Percentiles rank a stretch among this genome's conserved stretches.
Conservation (phyloP, 2,113 vertebrate genomes). For the Ploceus nigricollis region DNA sequence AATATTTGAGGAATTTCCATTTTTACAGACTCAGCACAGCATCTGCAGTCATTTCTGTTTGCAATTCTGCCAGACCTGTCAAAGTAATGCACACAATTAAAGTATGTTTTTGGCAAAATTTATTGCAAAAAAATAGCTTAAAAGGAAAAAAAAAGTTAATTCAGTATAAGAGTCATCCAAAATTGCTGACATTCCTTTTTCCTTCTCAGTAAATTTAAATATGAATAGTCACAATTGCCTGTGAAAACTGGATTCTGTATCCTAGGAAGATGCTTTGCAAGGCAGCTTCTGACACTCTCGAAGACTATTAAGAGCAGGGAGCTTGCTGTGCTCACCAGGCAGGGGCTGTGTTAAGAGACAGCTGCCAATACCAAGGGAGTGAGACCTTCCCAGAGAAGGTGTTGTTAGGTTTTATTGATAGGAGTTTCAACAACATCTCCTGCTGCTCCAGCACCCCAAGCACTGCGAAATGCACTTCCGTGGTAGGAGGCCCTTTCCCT, state of each 20-base stretch:
- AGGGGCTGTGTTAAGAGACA: background rate
- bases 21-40: background rate
- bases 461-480: rapidly evolving
- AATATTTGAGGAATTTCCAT: background rate
- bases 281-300: background rate
- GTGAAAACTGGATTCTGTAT: background rate
- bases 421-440: background rate
- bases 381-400: background rate
- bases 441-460: background rate
- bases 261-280: background rate
- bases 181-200: background rate
- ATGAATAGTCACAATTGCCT: background rate
- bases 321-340: background rate
- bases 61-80: background rate
- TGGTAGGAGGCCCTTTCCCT: background rate
- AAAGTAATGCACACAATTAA: background rate
- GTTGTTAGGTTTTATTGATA: background rate
- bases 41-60: background rate
- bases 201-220: background rate
- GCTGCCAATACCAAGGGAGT: background rate
- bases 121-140: background rate
- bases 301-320: background rate
- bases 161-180: background rate
- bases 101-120: conserved; percentile 9
- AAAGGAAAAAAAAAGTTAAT: background rate